phyloP scores from a whole-genome alignment of 2,888 invertebrate genomes.

The Erannis defoliaria region DNA sequence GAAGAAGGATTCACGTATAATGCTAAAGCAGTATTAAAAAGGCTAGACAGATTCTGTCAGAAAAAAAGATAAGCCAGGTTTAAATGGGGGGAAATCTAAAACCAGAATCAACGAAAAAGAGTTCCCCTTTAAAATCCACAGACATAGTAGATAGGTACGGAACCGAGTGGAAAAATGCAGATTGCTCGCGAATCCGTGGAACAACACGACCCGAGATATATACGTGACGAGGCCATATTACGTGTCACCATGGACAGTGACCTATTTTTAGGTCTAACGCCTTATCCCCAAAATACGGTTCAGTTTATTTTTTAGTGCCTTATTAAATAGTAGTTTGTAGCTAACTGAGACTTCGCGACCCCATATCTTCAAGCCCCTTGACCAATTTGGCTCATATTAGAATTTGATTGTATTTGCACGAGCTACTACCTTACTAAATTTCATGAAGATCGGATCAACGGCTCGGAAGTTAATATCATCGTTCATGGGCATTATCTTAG shows the following conservation, averaged over 20 bases:
- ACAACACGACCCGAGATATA: constrained; percentile 40
- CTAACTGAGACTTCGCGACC: too few species aligned
- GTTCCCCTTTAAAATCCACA: constrained; percentile 41
- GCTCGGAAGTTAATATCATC: too few species aligned
- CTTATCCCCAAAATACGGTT: too few species aligned
- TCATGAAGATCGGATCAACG: too few species aligned
- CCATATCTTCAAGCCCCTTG: too few species aligned
- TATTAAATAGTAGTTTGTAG: too few species aligned
- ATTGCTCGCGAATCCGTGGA: constrained; percentile 63
- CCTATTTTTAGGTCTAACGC: background rate
- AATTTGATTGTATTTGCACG: too few species aligned
- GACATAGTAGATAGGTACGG: constrained; percentile 46
- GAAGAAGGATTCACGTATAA: too few species aligned
- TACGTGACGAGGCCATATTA: constrained; percentile 27
- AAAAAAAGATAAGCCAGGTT: constrained; percentile 42
- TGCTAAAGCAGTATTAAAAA: background rate
- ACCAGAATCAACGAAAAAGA: constrained; percentile 9
- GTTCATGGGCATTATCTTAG: too few species aligned
- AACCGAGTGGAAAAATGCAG: constrained; percentile 66
- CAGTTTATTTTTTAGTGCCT: too few species aligned
- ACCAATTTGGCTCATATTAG: too few species aligned
- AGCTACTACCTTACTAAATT: too few species aligned
- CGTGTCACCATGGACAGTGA: constrained; percentile 31
- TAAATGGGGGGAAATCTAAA: constrained; percentile 41
- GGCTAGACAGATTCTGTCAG: background rate